A percentile compares a stretch with the other conserved stretches of the same genome.
phyloP scores from a whole-genome alignment of 1,140 invertebrate species.

The Drosophila funebris region DNA sequence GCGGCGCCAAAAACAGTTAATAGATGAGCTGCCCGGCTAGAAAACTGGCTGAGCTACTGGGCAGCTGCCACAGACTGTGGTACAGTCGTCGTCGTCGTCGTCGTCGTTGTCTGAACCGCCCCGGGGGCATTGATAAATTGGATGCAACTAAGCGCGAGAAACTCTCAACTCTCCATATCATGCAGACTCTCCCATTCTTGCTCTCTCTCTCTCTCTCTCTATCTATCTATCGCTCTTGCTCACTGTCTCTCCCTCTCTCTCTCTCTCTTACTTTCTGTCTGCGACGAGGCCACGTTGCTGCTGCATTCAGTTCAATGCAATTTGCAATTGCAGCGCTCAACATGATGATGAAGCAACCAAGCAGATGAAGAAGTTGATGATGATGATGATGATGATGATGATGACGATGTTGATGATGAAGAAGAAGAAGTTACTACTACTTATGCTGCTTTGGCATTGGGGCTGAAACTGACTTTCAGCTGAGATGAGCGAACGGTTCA shows the following conservation, averaged over 20 bases:
- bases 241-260: background rate
- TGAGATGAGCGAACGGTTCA: conserved; percentile 60
- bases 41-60: conserved; percentile 19
- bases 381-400: conserved; percentile 4
- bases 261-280: background rate
- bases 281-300: conserved; percentile 24
- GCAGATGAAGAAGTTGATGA: conserved; percentile 7
- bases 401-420: background rate
- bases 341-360: conserved; percentile 5
- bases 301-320: conserved; percentile 50
- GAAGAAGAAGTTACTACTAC: conserved; percentile 12
- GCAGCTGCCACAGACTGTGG: conserved; percentile 3
- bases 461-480: conserved; percentile 1
- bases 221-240: background rate
- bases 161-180: conserved; percentile 4
- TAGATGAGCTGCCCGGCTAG: conserved; percentile 18
- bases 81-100: conserved; percentile 46
- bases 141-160: conserved; percentile 28
- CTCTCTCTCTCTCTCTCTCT: background rate
- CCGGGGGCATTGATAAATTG: conserved; percentile 47
- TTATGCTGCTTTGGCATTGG: conserved; percentile 27
- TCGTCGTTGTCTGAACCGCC: conserved; percentile 23
- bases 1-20: conserved; percentile 37
- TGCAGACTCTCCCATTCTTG: background rate
- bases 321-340: conserved; percentile 44